Conservation (phyloP, 2,888 invertebrate genomes). For the Amphimallon solstitiale region DNA sequence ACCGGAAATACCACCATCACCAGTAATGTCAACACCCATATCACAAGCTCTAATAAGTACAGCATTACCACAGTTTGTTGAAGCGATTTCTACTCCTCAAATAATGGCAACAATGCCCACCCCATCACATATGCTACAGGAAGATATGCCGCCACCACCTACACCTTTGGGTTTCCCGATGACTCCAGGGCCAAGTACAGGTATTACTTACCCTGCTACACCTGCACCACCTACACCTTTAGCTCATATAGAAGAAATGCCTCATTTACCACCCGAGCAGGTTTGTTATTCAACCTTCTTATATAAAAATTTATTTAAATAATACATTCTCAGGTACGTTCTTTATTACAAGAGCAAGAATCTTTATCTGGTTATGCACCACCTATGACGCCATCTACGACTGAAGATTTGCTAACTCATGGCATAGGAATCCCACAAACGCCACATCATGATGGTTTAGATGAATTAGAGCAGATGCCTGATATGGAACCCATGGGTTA, state of each 20-base stretch:
- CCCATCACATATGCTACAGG: constrained; percentile 41
- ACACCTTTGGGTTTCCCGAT: constrained; percentile 56
- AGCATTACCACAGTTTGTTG: constrained; percentile 8
- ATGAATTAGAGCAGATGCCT: constrained; percentile 56
- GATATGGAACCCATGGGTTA: constrained; percentile 74
- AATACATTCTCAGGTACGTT: constrained; percentile 53
- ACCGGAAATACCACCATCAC: too few species aligned
- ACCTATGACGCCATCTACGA: constrained; percentile 58
- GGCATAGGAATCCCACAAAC: constrained; percentile 52
- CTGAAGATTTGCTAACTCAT: constrained; percentile 54
- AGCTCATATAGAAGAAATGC: constrained; percentile 67
- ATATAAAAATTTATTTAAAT: background rate
- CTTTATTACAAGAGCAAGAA: constrained; percentile 61
- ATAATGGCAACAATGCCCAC: constrained; percentile 31
- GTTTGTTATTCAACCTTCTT: constrained; percentile 46
- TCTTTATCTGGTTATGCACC: constrained; percentile 54
- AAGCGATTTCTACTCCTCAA: constrained; percentile 42
- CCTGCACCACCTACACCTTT: constrained; percentile 60
- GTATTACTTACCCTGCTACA: constrained; percentile 44
- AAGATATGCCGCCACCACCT: constrained; percentile 62
- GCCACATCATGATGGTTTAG: constrained; percentile 55
- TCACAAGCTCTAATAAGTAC: constrained; percentile 7
- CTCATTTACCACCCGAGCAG: constrained; percentile 73
- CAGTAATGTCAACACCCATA: constrained; percentile 53
- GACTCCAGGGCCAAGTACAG: constrained; percentile 45